These are phyloP conservation scores for Vandiemenella viatica DNA, from an alignment of 2,888 invertebrate genomes.

Conservation along the genomic window DNA sequence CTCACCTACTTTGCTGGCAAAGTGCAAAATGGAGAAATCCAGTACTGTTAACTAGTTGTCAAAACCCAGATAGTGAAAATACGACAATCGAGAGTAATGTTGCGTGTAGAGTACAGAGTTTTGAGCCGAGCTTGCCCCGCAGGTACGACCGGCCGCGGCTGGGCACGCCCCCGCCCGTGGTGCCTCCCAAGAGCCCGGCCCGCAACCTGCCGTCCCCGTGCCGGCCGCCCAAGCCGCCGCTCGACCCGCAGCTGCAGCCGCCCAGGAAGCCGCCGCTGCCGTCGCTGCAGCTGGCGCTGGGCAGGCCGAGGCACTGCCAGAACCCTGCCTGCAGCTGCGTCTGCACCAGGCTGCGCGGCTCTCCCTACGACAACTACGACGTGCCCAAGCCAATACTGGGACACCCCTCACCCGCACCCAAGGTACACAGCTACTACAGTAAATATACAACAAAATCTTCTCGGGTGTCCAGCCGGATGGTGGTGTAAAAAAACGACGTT, in stretches of 20 bases:
- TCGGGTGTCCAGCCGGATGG: too few relatives aligned
- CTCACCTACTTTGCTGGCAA: too few relatives aligned
- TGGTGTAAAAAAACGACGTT: too few relatives aligned
- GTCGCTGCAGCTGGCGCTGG: slow-evolving; percentile 45
- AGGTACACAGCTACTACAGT: too few relatives aligned
- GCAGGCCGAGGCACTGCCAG: slow-evolving; percentile 20
- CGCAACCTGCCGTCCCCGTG: slow-evolving; percentile 21
- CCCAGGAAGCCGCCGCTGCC: slow-evolving; percentile 39
- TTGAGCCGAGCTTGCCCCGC: too few relatives aligned
- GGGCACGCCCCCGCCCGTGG: slow-evolving; percentile 8
- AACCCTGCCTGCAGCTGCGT: neutral
- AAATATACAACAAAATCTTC: too few relatives aligned
- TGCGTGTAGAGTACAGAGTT: too few relatives aligned
- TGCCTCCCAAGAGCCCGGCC: slow-evolving; percentile 18
- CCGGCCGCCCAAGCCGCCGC: slow-evolving; percentile 45
- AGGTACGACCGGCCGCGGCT: slow-evolving; percentile 11
- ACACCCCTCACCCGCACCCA: too few relatives aligned
- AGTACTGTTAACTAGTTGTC: too few relatives aligned
- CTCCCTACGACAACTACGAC: slow-evolving; percentile 66
- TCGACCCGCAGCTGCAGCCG: slow-evolving; percentile 1
- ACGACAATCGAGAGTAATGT: too few relatives aligned
- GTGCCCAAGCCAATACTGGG: slow-evolving; percentile 35
- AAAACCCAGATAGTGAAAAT: too few relatives aligned
- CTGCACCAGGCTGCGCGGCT: slow-evolving; percentile 28
- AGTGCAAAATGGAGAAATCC: too few relatives aligned